Conservation (phyloP, 2,113 vertebrate genomes). For the Pao palembangensis region DNA sequence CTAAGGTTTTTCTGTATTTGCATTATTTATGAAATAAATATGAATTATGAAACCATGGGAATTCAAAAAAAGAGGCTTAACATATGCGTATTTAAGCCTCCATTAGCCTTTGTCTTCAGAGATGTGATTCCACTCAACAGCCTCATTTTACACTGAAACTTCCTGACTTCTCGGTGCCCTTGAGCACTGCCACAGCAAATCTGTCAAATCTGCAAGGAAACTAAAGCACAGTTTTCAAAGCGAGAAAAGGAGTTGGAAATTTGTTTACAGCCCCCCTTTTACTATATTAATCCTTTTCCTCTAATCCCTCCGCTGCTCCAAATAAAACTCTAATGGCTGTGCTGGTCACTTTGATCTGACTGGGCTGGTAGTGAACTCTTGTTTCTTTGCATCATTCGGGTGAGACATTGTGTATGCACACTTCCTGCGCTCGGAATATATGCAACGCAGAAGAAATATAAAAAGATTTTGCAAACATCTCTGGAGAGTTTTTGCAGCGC, state of each 20-base stretch:
- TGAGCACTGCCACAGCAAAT: conserved; percentile 32
- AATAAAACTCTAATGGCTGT: conserved; percentile 63
- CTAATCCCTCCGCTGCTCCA: conserved; percentile 63
- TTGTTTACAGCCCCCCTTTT: conserved; percentile 56
- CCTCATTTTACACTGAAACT: conserved; percentile 28
- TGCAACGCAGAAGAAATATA: conserved; percentile 3
- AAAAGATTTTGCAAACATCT: background rate
- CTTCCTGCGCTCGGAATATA: background rate
- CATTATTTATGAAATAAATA: too few species aligned
- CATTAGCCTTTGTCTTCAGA: conserved; percentile 31
- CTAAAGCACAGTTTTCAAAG: conserved; percentile 27
- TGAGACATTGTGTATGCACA: background rate
- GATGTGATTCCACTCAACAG: conserved; percentile 1
- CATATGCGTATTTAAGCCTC: conserved; percentile 21
- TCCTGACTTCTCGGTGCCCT: conserved; percentile 14
- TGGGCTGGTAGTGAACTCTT: conserved; percentile 26
- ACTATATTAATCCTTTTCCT: conserved; percentile 61
- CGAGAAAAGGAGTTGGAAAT: conserved; percentile 19
- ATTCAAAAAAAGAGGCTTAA: background rate
- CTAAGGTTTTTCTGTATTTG: too few species aligned
- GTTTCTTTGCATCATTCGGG: background rate
- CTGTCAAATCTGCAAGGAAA: conserved; percentile 31
- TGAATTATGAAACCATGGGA: too few species aligned
- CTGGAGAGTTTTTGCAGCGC: background rate
- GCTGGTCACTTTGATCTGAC: conserved; percentile 60